Conservation (phyloP, 2,113 vertebrate genomes). For the Pogonocichla stellata region DNA sequence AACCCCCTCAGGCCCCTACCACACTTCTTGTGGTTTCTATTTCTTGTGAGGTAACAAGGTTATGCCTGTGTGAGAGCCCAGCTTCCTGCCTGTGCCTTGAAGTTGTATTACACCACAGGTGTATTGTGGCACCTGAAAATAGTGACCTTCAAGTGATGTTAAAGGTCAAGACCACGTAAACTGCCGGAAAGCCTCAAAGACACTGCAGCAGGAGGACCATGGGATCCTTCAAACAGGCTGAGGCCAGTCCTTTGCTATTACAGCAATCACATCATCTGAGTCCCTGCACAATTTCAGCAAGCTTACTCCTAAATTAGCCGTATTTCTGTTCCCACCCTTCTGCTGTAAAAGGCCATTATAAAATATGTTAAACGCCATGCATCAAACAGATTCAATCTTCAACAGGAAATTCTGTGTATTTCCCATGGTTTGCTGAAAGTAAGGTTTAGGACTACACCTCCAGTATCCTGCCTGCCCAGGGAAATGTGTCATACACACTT, state of each 20-base stretch:
- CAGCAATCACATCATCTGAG: background rate
- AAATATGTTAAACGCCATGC: background rate
- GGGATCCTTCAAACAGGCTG: background rate
- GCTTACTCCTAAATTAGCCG: background rate
- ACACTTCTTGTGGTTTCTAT: background rate
- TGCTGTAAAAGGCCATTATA: background rate
- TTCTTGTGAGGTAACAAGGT: background rate
- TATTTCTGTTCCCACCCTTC: background rate
- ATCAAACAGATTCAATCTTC: background rate
- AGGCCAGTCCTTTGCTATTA: background rate
- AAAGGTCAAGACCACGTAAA: background rate
- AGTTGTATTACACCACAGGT: background rate
- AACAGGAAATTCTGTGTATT: background rate
- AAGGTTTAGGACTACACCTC: background rate
- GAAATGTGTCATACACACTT: background rate
- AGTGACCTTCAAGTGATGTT: background rate
- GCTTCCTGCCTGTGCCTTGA: background rate
- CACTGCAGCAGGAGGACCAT: background rate
- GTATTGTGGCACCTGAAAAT: background rate
- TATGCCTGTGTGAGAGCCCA: background rate
- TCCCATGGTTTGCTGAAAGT: background rate
- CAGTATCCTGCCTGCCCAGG: background rate
- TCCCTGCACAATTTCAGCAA: background rate
- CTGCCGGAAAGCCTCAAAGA: background rate
- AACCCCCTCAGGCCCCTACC: rapidly evolving